Evolutionary conservation across 2,797 vertebrate species (phyloP), one percentile per base, ranked within the genome.

Genomic region (Pteropus rufus): DNA sequence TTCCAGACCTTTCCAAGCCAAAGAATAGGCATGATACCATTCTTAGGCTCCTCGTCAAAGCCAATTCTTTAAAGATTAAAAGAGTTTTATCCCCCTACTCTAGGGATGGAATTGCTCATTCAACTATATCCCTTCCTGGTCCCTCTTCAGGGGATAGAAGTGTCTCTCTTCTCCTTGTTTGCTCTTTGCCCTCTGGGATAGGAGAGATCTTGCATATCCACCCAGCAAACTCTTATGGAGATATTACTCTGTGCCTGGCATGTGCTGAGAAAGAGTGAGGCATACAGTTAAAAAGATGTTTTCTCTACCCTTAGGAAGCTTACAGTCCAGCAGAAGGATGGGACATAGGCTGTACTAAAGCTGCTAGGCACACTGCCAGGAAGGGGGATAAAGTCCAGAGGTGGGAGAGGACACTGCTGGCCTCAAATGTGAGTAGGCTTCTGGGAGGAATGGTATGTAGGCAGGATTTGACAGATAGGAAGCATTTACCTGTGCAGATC

Each of bases 1-100:
- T 24, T 46, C 90, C 64, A 94, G 86, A 54, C n/a, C 65, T 72
- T 82, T 36, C 64, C 79, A 83, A 62, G 34, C 34, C 82, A 67
- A 76, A 72, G 18, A 56, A 19, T 3, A 77, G 56, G 18, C n/a
- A 26, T 14, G 29, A 29, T 10, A 31, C 23, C 54, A 11, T 73
- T 69, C 93, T 90, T 18, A 34, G 60, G 19, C 23, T 21, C 36
- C 58, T 92, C 4, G 0, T 86, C 89, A 73, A 82, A 88, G 56
- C 77, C 84, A 54, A 83, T 44, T 58, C 36, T 41, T 72, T 73
- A 82, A 94, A 73, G 41, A 49, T 49, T 49, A 49, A 49, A 49
- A 49, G 15, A 49, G 3, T 49, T 46, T 46, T 49, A 49, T 49
- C 49, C 49, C 15, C 15, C 15, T 18, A 49, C 49, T 49, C 49